Base-by-base conservation (phyloP, 2,113 vertebrate species). In the Tupaia tana region DNA sequence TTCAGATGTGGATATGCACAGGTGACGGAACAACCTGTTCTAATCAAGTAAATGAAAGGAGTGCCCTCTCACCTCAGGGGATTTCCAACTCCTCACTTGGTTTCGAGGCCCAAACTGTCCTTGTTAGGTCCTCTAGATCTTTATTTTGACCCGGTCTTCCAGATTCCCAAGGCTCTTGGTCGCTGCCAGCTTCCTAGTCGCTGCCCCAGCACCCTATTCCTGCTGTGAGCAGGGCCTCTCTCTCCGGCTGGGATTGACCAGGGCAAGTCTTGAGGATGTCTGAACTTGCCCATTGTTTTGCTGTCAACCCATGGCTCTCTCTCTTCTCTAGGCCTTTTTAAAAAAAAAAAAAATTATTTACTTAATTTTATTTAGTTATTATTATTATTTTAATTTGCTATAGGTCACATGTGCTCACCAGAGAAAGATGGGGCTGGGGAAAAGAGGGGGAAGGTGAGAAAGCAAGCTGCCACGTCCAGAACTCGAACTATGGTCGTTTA, bases 291-390 rank as follows among this genome's bases (percentile, higher is more conserved):
- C 3, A 1, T 22, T 56, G 52, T 9, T 12, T 12, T 64, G 9
- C 19, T 56, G 27, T 73, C 24, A 9, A 25, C 4, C 6, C 5
- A 83, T 24, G 19, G 43, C 70, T 70, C 59, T 86, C 24, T 54
- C 3, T 92, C 12, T 74, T 18, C 52, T 93, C n/a, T 24, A 89
- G 34, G 79, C 14, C 27, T 93, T 75, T 79, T 43, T 43, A n/a
- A n/a, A n/a, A n/a, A n/a, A n/a, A n/a, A n/a, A 3, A 43, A 43
- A 6, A 43, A 43, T 43, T 43, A 43, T 43, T 43, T 43, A 43
- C 43, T 43, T 43, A 43, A 43, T 43, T 43, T 43, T 43, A 43
- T 43, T 43, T 43, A 43, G 4, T 43, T 43, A 43, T 43, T 43
- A 43, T 43, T 43, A 43, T 43, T 43, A 43, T 43, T 43, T 3